Conservation (phyloP, 2,113 vertebrate species). For the Loxodonta africana region DNA sequence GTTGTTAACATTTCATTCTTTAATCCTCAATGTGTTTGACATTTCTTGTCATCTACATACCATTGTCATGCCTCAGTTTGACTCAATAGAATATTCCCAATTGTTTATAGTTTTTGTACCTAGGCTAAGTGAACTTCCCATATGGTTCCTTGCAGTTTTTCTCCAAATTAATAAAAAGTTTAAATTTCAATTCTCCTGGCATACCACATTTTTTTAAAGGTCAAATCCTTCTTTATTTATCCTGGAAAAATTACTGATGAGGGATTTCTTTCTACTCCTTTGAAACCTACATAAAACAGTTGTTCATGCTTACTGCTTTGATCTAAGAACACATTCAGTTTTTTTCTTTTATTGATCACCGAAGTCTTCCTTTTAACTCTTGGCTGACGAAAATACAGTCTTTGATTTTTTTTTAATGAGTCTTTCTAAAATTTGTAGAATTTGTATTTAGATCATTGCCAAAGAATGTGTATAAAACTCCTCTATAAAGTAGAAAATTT, state of each 20-base stretch:
- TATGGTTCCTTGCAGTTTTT: background rate
- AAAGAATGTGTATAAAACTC: conserved; percentile 1
- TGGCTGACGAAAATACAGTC: conserved; percentile 57
- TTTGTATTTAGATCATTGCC: conserved; percentile 2
- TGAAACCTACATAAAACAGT: conserved; percentile 58
- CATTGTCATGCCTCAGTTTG: background rate
- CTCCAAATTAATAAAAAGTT: conserved; percentile 50
- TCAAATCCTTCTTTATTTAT: conserved; percentile 40
- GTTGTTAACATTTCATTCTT: background rate
- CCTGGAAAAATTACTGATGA: conserved; percentile 47
- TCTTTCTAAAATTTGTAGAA: background rate
- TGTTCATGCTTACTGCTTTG: conserved; percentile 61
- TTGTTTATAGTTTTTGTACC: background rate
- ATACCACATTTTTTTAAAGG: background rate
- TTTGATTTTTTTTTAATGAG: background rate
- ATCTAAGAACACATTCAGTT: conserved; percentile 46
- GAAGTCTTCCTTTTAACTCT: conserved; percentile 49
- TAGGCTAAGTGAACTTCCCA: background rate
- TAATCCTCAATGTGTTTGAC: background rate
- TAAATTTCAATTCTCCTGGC: conserved; percentile 49
- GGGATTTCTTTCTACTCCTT: conserved; percentile 52
- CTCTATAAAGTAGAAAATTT: background rate
- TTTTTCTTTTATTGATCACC: conserved; percentile 8
- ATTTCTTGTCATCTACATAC: background rate
- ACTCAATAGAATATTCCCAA: background rate